phyloP scores from a whole-genome alignment of 2,888 invertebrate genomes.

The Sminthurides aquaticus region DNA sequence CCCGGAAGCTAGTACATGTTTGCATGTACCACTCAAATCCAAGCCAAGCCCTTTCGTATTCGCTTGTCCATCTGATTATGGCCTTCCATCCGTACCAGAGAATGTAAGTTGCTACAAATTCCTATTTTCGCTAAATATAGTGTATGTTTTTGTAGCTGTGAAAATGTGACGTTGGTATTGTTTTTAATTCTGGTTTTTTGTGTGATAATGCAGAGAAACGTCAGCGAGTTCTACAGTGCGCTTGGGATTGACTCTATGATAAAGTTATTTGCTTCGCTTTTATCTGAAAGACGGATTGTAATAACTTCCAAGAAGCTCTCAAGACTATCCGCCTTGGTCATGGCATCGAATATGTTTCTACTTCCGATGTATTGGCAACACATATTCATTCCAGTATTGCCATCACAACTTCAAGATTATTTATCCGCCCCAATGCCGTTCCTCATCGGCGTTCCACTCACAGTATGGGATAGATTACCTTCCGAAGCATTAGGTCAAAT shows the following conservation, averaged over 20 bases:
- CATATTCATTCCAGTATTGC: conserved; percentile 92
- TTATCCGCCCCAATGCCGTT: conserved; percentile 95
- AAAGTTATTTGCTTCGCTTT: conserved; percentile 86
- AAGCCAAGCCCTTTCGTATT: conserved; percentile 57
- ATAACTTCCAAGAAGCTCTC: conserved; percentile 84
- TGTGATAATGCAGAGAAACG: conserved; percentile 65
- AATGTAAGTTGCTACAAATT: conserved; percentile 60
- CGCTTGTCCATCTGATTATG: conserved; percentile 68
- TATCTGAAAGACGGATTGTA: conserved; percentile 87
- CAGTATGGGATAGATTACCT: conserved; percentile 64
- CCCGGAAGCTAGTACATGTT: conserved; percentile 60
- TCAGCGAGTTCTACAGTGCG: conserved; percentile 97
- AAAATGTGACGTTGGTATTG: background rate
- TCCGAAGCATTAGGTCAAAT: conserved; percentile 78
- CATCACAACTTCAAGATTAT: conserved; percentile 79
- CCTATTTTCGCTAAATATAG: too few species aligned
- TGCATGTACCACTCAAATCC: conserved; percentile 51
- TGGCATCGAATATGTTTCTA: conserved; percentile 86
- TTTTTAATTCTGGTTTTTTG: background rate
- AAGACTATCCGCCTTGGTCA: conserved; percentile 82
- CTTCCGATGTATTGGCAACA: conserved; percentile 99
- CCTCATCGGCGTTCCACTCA: conserved; percentile 86
- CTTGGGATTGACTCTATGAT: conserved; percentile 92
- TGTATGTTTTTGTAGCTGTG: background rate
- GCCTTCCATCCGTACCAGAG: conserved; percentile 88